These are phyloP conservation scores for Spialia ferax DNA, from an alignment of 2,888 invertebrate species.

Conservation along the genomic window DNA sequence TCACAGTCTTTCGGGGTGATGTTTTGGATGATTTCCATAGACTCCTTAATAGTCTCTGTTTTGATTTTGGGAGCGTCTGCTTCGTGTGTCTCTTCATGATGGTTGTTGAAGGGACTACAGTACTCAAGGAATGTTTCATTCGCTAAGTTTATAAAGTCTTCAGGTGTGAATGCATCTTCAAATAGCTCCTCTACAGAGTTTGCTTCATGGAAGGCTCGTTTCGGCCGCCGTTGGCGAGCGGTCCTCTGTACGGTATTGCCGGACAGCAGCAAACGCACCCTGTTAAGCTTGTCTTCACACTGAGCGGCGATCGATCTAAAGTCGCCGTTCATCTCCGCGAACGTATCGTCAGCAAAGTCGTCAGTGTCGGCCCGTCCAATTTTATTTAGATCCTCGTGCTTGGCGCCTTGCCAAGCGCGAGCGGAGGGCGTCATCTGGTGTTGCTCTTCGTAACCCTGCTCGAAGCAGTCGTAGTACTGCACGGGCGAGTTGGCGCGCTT, in stretches of 20 bases:
- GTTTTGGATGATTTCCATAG: conserved; percentile 51
- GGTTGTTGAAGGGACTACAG: conserved; percentile 57
- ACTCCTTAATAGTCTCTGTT: conserved; percentile 54
- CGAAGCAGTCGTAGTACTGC: conserved; percentile 63
- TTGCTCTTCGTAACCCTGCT: conserved; percentile 48
- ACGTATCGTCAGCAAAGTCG: conserved; percentile 52
- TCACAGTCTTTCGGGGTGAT: conserved; percentile 25
- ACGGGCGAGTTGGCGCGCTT: conserved; percentile 59
- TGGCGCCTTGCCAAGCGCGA: conserved; percentile 67
- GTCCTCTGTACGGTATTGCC: conserved; percentile 50
- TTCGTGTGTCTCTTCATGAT: conserved; percentile 55
- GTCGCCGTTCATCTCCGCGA: conserved; percentile 62
- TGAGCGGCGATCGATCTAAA: conserved; percentile 61
- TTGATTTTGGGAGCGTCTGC: conserved; percentile 60
- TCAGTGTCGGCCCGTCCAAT: conserved; percentile 58
- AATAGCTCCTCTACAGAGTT: conserved; percentile 65
- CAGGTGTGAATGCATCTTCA: conserved; percentile 72
- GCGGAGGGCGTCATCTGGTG: conserved; percentile 59
- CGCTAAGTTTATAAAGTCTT: conserved; percentile 64
- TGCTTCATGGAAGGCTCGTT: conserved; percentile 65
- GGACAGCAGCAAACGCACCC: conserved; percentile 61
- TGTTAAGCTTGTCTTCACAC: conserved; percentile 71
- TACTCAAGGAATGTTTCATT: conserved; percentile 60
- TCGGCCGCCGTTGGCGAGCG: conserved; percentile 54
- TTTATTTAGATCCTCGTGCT: conserved; percentile 66